Base-by-base conservation (phyloP, 2,113 vertebrate species). In the Callopanchax toddi region DNA sequence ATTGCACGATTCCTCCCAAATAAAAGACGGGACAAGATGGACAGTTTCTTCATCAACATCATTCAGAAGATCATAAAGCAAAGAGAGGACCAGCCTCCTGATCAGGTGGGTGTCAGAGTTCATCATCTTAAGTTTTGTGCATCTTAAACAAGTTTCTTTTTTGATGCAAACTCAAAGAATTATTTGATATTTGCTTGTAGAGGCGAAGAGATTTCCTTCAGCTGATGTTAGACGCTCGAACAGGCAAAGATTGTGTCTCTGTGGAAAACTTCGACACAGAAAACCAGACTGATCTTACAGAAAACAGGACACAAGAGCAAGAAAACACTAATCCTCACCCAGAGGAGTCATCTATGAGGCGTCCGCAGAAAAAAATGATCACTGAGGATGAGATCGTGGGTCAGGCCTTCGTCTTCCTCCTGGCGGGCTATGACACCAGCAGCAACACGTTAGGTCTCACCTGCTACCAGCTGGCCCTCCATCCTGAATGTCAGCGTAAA, bases 201-300 rank as follows among this genome's bases (percentile, higher is more conserved):
- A 93, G 94, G n/a, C 93, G 92, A 12, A 87, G 90, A 48, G 97
- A 99, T 76, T 97, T 99, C 79, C 94, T 99, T 6, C 96, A 99
- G 86, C 82, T 96, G 78, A 92, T 97, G 90, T 89, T 98, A 3
- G 96, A 99, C 0, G 89, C 91, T 2, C 72, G 90, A 0, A 51
- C 60, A 18, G 86, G 76, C 1, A 37, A 76, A 3, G 59, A 86
- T 59, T 40, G 40, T 0, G 69, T 86, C 25, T 82, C 87, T 0
- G 10, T 90, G 5, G 88, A 89, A 4, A 55, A 86, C 67, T 94
- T 91, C 3, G 93, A 91, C 66, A 71, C 77, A 0, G 86, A 84
- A n/a, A 22, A 65, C 62, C 88, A 90, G 1, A 63, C 76, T 0
- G 86, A 89, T 0, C 59, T n/a, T n/a, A 74, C 0, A 0, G 11